A percentile compares a stretch with the other conserved stretches of the same genome.
phyloP scores from a whole-genome alignment of 2,888 invertebrate genomes.

The Linnaemya vulpina region DNA sequence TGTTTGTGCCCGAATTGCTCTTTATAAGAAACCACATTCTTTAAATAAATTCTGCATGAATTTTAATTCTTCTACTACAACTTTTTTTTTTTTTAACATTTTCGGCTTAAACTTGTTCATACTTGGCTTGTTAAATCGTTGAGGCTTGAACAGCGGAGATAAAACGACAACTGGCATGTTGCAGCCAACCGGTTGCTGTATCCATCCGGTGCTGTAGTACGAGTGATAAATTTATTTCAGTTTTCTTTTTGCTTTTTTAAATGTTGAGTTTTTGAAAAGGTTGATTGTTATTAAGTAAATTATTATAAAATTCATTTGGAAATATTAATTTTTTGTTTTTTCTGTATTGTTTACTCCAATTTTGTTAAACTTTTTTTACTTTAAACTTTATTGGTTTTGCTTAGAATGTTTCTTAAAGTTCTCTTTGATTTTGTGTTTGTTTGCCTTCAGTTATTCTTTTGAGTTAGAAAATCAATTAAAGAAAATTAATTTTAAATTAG shows the following conservation, averaged over 20 bases:
- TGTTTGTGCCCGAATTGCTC: constrained; percentile 26
- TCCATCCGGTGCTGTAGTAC: constrained; percentile 44
- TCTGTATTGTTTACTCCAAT: no score
- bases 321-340: no score
- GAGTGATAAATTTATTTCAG: background rate
- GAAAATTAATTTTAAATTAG: no score
- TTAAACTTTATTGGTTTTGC: no score
- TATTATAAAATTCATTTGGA: no score
- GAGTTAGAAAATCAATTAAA: no score
- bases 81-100: background rate
- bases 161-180: constrained; percentile 21
- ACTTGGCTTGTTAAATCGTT: constrained; percentile 31
- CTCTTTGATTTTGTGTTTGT: no score
- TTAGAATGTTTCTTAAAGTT: no score
- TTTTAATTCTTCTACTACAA: background rate
- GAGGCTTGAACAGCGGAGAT: constrained; percentile 26
- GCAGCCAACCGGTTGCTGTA: constrained; percentile 43
- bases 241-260: background rate
- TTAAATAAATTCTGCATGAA: constrained; percentile 29
- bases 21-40: constrained; percentile 42
- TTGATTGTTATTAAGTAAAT: no score
- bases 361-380: no score
- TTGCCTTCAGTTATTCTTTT: no score
- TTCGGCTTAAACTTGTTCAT: constrained; percentile 26
- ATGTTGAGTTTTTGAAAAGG: background rate